Evolutionary conservation across 2,113 vertebrate genomes (phyloP).

Genomic region (Thalassarche chlororhynchos): DNA sequence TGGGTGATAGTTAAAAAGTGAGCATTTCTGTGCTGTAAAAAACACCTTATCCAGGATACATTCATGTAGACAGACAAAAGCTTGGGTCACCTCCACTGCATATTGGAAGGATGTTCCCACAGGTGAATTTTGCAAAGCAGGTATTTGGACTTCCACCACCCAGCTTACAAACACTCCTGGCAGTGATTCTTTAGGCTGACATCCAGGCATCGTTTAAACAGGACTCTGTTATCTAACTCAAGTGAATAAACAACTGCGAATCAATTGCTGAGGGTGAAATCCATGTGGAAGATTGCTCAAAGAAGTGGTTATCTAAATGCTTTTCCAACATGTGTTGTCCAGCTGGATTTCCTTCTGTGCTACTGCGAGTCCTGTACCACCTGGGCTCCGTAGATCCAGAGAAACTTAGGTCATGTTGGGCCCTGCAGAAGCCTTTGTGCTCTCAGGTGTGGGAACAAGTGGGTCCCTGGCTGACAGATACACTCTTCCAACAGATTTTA

Average conservation of each 20-base stretch:
- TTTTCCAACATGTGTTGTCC: not conserved
- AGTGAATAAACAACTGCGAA: not conserved
- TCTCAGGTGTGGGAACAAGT: not conserved
- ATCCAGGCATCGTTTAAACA: not conserved
- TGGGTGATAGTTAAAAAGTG: not conserved
- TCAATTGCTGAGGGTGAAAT: not conserved
- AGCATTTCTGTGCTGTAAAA: not conserved
- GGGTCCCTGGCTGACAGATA: not conserved
- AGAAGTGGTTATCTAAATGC: not conserved
- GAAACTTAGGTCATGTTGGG: not conserved
- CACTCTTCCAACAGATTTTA: not conserved
- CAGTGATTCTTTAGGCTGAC: not conserved
- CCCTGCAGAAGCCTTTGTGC: not conserved
- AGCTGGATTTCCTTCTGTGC: not conserved
- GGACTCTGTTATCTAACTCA: not conserved
- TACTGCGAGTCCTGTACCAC: not conserved
- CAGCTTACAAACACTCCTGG: not conserved
- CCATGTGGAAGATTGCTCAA: not conserved
- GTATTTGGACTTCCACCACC: not conserved
- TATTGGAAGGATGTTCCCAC: not conserved
- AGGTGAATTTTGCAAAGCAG: not conserved
- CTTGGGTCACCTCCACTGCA: not conserved
- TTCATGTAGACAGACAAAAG: not conserved
- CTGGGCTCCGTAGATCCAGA: not conserved
- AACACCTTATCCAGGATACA: not conserved